Conservation (phyloP, 2,888 invertebrate species). For the Oxystoma pomonae region DNA sequence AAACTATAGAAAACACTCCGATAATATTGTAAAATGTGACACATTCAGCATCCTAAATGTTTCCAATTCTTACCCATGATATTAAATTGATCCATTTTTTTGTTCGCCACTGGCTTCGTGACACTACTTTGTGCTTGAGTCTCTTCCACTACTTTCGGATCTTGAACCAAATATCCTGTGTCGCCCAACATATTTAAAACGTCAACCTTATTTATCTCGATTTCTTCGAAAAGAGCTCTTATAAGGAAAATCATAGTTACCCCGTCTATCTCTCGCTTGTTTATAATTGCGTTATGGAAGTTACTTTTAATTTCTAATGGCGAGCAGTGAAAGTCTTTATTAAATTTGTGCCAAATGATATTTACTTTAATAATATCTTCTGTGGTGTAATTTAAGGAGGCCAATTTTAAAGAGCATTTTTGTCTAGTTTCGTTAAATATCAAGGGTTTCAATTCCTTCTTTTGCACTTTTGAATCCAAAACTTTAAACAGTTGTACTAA, state of each 20-base stretch:
- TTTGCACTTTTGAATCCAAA: too few species aligned
- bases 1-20: too few species aligned
- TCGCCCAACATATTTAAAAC: not conserved
- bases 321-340: not conserved
- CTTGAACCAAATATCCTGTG: not conserved
- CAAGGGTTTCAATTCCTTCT: slow-evolving; percentile 53
- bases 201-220: not conserved
- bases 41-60: too few species aligned
- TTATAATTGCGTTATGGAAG: not conserved
- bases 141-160: too few species aligned
- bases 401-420: slow-evolving; percentile 29
- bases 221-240: not conserved
- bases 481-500: slow-evolving; percentile 1
- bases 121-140: too few species aligned
- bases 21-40: too few species aligned
- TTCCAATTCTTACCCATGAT: too few species aligned
- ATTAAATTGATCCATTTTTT: too few species aligned
- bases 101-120: too few species aligned
- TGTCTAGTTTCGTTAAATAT: too few species aligned
- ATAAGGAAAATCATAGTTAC: not conserved
- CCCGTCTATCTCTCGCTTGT: not conserved
- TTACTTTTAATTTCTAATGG: not conserved
- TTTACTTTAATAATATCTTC: not conserved
- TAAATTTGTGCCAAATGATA: slow-evolving; percentile 1
- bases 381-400: slow-evolving; percentile 1